A percentile compares a stretch with the other conserved stretches of the same genome.
Evolutionary conservation across 2,888 invertebrate genomes (phyloP).

Genomic region (Ceriagrion tenellum): DNA sequence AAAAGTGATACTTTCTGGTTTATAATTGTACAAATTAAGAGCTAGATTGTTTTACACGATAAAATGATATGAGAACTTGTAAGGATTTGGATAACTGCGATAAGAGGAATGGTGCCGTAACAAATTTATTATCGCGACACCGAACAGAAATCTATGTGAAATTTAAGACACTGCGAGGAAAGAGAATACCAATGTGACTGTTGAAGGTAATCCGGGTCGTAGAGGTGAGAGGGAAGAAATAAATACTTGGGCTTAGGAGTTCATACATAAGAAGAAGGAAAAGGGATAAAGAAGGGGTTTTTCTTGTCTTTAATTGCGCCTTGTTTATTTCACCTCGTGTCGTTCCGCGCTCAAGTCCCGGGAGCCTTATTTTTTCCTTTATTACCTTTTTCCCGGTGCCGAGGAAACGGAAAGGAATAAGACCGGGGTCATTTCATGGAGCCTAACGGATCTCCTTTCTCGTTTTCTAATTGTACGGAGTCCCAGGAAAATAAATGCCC

Average conservation of each 20-base stretch:
- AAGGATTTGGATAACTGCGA: too few species aligned
- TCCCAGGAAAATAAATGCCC: too few species aligned
- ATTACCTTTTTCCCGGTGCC: neutral
- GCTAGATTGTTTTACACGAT: too few species aligned
- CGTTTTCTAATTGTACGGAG: too few species aligned
- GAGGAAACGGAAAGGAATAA: neutral
- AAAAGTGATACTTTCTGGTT: too few species aligned
- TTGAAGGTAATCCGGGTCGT: neutral
- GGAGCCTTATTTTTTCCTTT: neutral
- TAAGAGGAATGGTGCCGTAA: too few species aligned
- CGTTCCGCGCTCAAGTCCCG: neutral
- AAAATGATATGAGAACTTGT: too few species aligned
- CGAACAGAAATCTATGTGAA: too few species aligned
- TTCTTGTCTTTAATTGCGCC: neutral
- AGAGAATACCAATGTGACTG: neutral
- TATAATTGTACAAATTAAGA: too few species aligned
- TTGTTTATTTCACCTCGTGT: neutral
- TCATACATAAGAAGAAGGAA: neutral
- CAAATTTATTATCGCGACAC: too few species aligned
- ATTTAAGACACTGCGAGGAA: neutral
- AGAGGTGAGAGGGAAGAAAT: neutral
- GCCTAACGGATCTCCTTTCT: neutral
- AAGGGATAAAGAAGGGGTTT: neutral
- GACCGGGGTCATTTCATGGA: neutral
- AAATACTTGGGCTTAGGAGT: neutral